These are phyloP conservation scores for Liolophura sinensis DNA, from an alignment of 1,140 invertebrate species.

Conservation along the genomic window DNA sequence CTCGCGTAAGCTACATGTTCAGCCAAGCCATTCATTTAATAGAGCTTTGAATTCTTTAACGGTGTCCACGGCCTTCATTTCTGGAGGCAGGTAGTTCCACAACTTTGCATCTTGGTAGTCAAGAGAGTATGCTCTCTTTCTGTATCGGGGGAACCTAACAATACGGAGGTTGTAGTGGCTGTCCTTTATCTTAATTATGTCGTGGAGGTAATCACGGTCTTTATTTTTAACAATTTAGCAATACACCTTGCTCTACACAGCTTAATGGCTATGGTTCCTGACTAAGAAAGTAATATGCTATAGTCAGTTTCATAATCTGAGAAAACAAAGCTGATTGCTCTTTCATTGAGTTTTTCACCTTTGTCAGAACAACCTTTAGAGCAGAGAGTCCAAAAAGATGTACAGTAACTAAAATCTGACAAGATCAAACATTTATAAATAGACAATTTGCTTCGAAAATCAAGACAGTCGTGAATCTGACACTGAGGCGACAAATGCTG, in stretches of 20 bases:
- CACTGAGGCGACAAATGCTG: no score
- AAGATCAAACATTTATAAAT: constrained; percentile 19
- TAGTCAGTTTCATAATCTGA: constrained; percentile 8
- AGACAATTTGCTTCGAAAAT: constrained; percentile 9
- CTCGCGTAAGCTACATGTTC: no score
- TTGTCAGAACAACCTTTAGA: constrained; percentile 11
- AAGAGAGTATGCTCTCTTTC: neutral
- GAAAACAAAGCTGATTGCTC: constrained; percentile 10
- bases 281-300: constrained; percentile 7
- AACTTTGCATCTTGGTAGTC: neutral
- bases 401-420: constrained; percentile 20
- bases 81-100: neutral
- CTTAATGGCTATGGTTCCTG: constrained; percentile 4
- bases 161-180: constrained; percentile 8
- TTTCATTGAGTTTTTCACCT: constrained; percentile 16
- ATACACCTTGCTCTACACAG: constrained; percentile 11
- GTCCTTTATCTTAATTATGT: constrained; percentile 6
- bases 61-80: no score
- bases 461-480: no score
- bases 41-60: no score
- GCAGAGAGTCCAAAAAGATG: constrained; percentile 16
- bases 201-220: constrained; percentile 7
- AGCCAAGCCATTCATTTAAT: no score
- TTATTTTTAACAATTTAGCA: constrained; percentile 11
- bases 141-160: neutral